Base-by-base conservation (phyloP, 2,113 vertebrate species). In the Todiramphus saurophagus region DNA sequence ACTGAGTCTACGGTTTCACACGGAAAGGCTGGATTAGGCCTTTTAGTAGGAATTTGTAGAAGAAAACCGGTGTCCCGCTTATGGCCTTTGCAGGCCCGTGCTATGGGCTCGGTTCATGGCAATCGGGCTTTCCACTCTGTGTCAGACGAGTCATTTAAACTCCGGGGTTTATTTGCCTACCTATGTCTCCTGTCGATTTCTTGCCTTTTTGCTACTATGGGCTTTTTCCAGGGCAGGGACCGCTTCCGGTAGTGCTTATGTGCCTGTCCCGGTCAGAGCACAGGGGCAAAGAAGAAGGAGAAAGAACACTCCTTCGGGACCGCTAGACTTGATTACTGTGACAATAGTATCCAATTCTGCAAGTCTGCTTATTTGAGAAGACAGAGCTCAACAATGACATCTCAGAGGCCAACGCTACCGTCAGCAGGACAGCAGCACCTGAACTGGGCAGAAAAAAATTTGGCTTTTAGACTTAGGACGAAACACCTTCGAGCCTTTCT, bases 401-500 rank as follows among this genome's bases (percentile, higher is more conserved):
- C 53, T 44, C 17, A 9, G 50, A 31, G 27, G 9, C 27, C 2
- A 0, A 35, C 9, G 56, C 28, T 25, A 30, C 43, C 10, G 21
- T 16, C 37, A 18, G 28, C 39, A 25, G 31, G 59, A 70, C 64
- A 60, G 39, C 19, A 33, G 16, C 43, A 58, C 35, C 13, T 1
- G 0, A 58, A 60, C 81, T 30, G 25, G 23, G n/a, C 55, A 33
- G 31, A 19, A 25, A 44, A 63, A 33, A n/a, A 30, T 12, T 3
- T 21, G 51, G 7, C 13, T 46, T 87, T 19, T 18, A 30, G 17
- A 53, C 28, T 79, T 41, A 46, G 0, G 7, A 44, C 2, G 1
- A 74, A 46, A 55, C 8, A 48, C 21, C 16, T 18, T 48, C 13
- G 35, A 68, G 30, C n/a, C 21, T 24, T 60, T 68, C 53, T 23